These are phyloP conservation scores for Chaetodon trifasciatus DNA, from an alignment of 2,797 vertebrate genomes.

Conservation along the genomic window DNA sequence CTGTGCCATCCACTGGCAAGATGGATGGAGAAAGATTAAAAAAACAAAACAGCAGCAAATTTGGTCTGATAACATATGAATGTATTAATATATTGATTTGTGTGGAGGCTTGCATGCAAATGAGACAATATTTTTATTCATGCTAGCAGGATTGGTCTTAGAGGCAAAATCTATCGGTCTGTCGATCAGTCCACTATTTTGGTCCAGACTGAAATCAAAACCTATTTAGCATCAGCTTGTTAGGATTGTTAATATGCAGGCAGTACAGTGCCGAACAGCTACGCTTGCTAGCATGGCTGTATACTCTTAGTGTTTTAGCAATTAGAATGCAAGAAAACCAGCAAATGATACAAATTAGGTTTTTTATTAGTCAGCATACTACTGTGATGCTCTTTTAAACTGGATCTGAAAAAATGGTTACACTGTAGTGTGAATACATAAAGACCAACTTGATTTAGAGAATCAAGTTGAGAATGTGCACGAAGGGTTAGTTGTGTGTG, in stretches of 20 bases:
- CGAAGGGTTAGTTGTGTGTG: not conserved
- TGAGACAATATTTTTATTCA: not conserved
- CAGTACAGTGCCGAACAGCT: not conserved
- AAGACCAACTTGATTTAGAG: not conserved
- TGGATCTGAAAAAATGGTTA: constrained; percentile 1
- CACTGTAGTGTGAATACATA: not conserved
- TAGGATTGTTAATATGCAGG: not conserved
- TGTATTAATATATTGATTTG: not conserved
- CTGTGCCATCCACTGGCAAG: not conserved
- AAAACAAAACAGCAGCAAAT: constrained; percentile 5
- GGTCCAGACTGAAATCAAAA: not conserved
- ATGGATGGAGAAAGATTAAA: not conserved
- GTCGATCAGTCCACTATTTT: not conserved
- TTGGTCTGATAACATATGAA: not conserved
- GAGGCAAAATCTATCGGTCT: no score
- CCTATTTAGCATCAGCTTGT: not conserved
- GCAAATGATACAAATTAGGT: not conserved
- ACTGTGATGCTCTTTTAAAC: constrained; percentile 14
- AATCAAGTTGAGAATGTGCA: not conserved
- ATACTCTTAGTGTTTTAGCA: not conserved
- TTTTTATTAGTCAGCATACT: not conserved
- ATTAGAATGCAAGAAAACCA: not conserved
- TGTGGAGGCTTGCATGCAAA: not conserved
- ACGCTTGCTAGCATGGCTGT: not conserved
- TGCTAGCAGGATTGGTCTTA: no score